Percentiles rank a stretch among this genome's conserved stretches.
Conservation (phyloP, 2,113 vertebrate species). For the Entomyzon cyanotis region DNA sequence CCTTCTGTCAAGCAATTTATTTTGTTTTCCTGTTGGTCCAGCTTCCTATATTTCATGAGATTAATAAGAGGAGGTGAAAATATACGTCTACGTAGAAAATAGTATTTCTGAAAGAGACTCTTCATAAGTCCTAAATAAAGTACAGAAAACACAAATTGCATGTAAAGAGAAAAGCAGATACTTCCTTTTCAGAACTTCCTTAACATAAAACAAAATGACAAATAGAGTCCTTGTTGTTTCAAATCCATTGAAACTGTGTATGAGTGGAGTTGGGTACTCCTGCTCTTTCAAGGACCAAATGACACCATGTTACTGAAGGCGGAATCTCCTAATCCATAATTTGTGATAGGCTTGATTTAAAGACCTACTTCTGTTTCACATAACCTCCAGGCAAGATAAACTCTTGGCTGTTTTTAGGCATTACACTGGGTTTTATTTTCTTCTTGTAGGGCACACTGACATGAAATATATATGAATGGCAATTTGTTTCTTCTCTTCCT, state of each 20-base stretch:
- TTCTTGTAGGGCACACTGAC: neutral
- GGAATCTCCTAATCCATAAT: neutral
- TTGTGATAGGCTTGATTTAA: neutral
- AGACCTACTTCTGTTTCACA: neutral
- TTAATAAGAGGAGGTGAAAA: neutral
- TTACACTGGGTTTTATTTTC: neutral
- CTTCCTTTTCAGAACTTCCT: neutral
- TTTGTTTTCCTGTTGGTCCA: neutral
- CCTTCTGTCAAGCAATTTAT: neutral
- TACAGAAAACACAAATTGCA: neutral
- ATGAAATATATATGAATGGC: neutral
- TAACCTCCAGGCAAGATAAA: neutral
- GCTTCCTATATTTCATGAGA: neutral
- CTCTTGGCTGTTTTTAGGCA: neutral
- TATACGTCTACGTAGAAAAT: neutral
- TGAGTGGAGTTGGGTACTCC: neutral
- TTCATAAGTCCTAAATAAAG: neutral
- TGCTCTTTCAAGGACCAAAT: neutral
- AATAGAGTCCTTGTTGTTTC: neutral
- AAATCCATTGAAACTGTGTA: neutral
- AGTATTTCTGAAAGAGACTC: neutral
- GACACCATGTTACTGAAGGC: neutral
- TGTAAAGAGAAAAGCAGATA: neutral
- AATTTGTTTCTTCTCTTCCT: neutral
- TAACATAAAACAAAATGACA: neutral